Percentiles rank a stretch among this genome's conserved stretches.
phyloP scores from a whole-genome alignment of 2,888 invertebrate species.

The Deroplatys truncata region DNA sequence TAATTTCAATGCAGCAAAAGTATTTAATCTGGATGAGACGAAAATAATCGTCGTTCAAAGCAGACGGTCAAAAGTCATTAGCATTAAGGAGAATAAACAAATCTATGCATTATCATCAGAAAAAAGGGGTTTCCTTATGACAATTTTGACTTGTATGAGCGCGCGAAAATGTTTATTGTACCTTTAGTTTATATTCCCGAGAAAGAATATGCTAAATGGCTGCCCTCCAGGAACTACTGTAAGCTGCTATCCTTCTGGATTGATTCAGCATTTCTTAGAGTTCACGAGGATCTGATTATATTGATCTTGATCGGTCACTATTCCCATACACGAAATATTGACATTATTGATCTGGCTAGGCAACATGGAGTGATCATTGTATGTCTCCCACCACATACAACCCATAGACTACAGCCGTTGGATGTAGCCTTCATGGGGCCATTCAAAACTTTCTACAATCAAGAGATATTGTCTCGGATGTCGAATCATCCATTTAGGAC shows the following conservation, averaged over 20 bases:
- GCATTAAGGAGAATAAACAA: too few relatives aligned
- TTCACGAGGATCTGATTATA: background rate
- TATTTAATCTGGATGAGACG: too few relatives aligned
- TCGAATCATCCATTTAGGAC: background rate
- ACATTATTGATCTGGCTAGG: background rate
- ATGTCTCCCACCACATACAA: background rate
- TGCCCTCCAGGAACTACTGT: slow-evolving; percentile 36
- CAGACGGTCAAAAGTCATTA: too few relatives aligned
- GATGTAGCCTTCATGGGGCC: background rate
- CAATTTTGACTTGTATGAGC: slow-evolving; percentile 31
- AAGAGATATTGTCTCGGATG: background rate
- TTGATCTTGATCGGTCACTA: background rate
- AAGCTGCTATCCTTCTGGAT: slow-evolving; percentile 36
- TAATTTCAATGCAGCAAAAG: too few relatives aligned
- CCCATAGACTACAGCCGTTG: background rate
- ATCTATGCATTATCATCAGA: too few relatives aligned
- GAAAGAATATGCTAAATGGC: slow-evolving; percentile 30
- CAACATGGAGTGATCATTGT: background rate
- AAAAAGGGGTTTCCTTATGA: background rate
- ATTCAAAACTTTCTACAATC: background rate
- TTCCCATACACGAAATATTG: background rate
- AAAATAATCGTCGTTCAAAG: too few relatives aligned
- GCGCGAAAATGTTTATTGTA: background rate
- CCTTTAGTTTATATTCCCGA: background rate
- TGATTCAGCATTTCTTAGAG: slow-evolving; percentile 38